phyloP scores from a whole-genome alignment of 2,797 vertebrate genomes.

The Myotis findleyi region DNA sequence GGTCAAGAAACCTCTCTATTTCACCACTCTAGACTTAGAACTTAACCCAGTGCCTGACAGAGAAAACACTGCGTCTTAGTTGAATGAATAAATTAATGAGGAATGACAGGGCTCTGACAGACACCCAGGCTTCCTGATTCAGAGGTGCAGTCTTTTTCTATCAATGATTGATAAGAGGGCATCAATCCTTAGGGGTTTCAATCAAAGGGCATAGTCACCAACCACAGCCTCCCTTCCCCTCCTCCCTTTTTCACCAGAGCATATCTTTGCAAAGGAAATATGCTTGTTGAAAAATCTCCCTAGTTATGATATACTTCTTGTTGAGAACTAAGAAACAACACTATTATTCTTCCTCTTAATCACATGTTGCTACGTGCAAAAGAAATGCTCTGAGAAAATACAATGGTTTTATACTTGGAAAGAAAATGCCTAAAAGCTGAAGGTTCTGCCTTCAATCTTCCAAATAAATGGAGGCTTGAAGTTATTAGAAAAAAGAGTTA shows the following conservation, averaged over 20 bases:
- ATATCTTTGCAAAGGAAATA: background rate
- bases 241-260: background rate
- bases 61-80: background rate
- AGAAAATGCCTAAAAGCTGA: background rate
- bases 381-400: slow-evolving; percentile 8
- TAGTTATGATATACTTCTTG: background rate
- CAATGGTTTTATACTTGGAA: background rate
- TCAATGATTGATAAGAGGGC: background rate
- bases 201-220: background rate
- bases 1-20: background rate
- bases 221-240: fast-evolving
- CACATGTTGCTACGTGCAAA: slow-evolving; percentile 10
- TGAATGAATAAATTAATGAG: background rate
- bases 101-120: background rate
- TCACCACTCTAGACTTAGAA: background rate
- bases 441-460: background rate
- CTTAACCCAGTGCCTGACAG: background rate
- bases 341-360: background rate
- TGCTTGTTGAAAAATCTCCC: background rate
- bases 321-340: background rate
- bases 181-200: background rate
- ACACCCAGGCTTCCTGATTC: background rate
- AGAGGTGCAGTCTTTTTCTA: background rate
- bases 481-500: background rate
- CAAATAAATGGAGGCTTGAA: background rate